Conservation (phyloP, 2,888 invertebrate species). For the Hydrotaea diabolus region DNA sequence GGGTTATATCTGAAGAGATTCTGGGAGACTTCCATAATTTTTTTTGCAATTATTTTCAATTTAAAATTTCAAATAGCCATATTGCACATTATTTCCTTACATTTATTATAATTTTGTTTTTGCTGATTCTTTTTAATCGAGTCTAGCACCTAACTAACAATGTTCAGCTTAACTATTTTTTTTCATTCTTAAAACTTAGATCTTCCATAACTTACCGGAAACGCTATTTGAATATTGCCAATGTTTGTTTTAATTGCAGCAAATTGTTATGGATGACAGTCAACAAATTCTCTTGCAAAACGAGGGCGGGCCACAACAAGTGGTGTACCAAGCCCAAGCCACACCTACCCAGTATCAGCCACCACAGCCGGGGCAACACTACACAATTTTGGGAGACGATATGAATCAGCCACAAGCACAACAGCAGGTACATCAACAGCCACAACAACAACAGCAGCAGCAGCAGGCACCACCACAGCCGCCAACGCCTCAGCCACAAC, state of each 20-base stretch:
- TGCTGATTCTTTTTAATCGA: too few relatives aligned
- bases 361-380: slow-evolving; percentile 67
- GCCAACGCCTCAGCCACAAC: slow-evolving; percentile 62
- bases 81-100: too few relatives aligned
- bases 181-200: neutral
- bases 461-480: slow-evolving; percentile 73
- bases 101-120: too few relatives aligned
- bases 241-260: slow-evolving; percentile 43
- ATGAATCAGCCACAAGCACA: slow-evolving; percentile 74
- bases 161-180: too few relatives aligned
- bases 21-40: too few relatives aligned
- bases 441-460: slow-evolving; percentile 72
- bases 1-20: too few relatives aligned
- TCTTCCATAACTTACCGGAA: neutral
- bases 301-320: slow-evolving; percentile 79
- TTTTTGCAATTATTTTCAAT: too few relatives aligned
- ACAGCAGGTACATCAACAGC: slow-evolving; percentile 71
- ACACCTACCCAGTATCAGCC: slow-evolving; percentile 72
- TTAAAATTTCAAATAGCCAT: too few relatives aligned
- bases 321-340: slow-evolving; percentile 78
- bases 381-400: slow-evolving; percentile 70
- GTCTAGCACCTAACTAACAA: too few relatives aligned
- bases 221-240: neutral
- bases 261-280: slow-evolving; percentile 60
- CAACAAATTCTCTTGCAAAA: slow-evolving; percentile 77